phyloP scores from a whole-genome alignment of 1,140 invertebrate species.

The Trichonephila clavata region DNA sequence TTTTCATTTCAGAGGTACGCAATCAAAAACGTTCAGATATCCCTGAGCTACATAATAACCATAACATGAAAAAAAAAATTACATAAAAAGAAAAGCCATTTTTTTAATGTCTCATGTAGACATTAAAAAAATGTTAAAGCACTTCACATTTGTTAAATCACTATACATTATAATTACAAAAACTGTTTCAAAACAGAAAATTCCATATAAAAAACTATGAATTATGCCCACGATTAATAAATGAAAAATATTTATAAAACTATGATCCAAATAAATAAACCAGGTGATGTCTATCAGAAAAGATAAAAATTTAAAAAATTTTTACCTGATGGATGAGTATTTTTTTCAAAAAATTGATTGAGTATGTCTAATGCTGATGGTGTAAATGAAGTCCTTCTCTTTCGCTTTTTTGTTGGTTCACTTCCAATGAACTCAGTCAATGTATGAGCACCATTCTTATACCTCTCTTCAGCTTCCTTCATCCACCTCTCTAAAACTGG shows the following conservation, averaged over 20 bases:
- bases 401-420: slow-evolving; percentile 97
- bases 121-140: too few species aligned
- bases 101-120: too few species aligned
- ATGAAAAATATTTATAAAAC: neutral
- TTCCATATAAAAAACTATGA: neutral
- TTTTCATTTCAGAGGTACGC: too few species aligned
- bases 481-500: slow-evolving; percentile 98
- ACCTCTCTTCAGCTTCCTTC: slow-evolving; percentile 98
- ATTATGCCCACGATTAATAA: neutral
- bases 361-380: slow-evolving; percentile 96
- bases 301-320: neutral
- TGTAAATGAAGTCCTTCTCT: slow-evolving; percentile 97
- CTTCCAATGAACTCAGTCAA: slow-evolving; percentile 97
- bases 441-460: slow-evolving; percentile 91
- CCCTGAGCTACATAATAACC: neutral
- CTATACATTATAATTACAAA: too few species aligned
- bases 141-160: too few species aligned
- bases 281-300: neutral
- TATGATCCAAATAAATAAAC: too few species aligned
- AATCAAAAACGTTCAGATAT: too few species aligned
- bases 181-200: too few species aligned
- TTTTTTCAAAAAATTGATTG: slow-evolving; percentile 97
- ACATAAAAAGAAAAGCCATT: too few species aligned
- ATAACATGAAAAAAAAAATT: neutral
- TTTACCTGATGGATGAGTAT: slow-evolving; percentile 98